Conservation (phyloP, 2,113 vertebrate species). For the Passerina amoena region DNA sequence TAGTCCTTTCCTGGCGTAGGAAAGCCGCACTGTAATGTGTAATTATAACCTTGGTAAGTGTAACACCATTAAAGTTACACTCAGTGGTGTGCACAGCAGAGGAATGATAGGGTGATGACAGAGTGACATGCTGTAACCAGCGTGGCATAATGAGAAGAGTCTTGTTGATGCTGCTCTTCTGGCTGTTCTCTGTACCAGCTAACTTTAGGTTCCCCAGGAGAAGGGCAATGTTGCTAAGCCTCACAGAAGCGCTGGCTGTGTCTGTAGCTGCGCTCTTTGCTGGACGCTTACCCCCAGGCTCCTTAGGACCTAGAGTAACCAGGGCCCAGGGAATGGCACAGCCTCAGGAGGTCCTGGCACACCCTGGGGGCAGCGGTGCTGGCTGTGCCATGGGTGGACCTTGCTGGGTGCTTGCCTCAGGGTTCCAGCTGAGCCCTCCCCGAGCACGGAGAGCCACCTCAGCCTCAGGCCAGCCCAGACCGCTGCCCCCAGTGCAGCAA, state of each 20-base stretch:
- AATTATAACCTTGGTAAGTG: constrained; percentile 58
- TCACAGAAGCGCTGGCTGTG: background rate
- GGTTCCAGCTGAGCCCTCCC: rapidly evolving
- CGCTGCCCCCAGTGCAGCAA: background rate
- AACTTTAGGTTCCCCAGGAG: background rate
- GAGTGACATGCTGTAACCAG: constrained; percentile 53
- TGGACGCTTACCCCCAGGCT: background rate
- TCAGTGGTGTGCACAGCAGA: background rate
- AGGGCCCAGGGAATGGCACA: background rate
- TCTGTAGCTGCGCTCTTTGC: background rate
- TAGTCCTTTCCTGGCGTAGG: background rate
- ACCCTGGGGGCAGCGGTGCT: background rate
- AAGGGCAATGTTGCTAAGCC: background rate
- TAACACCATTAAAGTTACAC: constrained; percentile 18
- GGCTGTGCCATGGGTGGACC: rapidly evolving
- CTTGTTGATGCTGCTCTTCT: constrained; percentile 12
- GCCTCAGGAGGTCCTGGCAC: background rate
- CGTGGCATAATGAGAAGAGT: constrained; percentile 26
- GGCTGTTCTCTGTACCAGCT: background rate
- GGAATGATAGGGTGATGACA: constrained; percentile 58
- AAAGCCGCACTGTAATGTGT: constrained; percentile 40
- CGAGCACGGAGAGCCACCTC: rapidly evolving
- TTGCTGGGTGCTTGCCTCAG: background rate
- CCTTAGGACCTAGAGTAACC: background rate
- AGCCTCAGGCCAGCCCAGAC: background rate